A percentile compares a stretch with the other conserved stretches of the same genome.
Evolutionary conservation across 2,888 invertebrate species (phyloP).

Genomic region (Eristalis tenax): DNA sequence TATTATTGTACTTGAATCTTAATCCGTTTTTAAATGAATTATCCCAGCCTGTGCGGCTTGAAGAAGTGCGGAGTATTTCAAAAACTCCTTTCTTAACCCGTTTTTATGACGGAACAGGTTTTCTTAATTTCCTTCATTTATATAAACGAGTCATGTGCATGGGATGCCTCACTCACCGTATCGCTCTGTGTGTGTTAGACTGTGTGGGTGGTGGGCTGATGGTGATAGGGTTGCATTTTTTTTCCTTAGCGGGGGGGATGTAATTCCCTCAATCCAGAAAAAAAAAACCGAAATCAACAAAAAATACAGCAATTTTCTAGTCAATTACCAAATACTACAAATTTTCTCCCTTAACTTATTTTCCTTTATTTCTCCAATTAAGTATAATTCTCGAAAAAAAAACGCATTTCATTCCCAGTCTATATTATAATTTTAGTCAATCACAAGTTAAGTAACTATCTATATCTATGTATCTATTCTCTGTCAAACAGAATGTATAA

Average conservation of each 20-base stretch:
- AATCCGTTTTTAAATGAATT: conserved; percentile 70
- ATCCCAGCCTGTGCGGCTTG: conserved; percentile 48
- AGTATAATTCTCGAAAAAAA: too few species aligned
- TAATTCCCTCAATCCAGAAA: background rate
- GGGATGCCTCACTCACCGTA: background rate
- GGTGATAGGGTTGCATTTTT: conserved; percentile 1
- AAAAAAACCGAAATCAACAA: conserved; percentile 24
- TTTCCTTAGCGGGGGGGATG: background rate
- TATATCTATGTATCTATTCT: conserved; percentile 28
- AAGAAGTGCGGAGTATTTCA: conserved; percentile 35
- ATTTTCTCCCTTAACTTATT: background rate
- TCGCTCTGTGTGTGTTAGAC: background rate
- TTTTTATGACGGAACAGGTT: conserved; percentile 51
- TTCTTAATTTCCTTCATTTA: conserved; percentile 63
- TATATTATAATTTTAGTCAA: conserved; percentile 33
- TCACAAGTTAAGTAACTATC: conserved; percentile 18
- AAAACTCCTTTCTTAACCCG: conserved; percentile 32
- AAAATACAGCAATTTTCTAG: conserved; percentile 70
- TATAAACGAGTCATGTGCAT: conserved; percentile 41
- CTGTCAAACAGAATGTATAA: conserved; percentile 70
- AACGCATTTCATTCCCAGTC: background rate
- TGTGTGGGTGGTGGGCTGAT: background rate
- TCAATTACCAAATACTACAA: conserved; percentile 69
- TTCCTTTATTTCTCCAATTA: background rate
- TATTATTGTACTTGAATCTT: conserved; percentile 69